Conservation (phyloP, 2,113 vertebrate genomes). For the Sebastes fasciatus region DNA sequence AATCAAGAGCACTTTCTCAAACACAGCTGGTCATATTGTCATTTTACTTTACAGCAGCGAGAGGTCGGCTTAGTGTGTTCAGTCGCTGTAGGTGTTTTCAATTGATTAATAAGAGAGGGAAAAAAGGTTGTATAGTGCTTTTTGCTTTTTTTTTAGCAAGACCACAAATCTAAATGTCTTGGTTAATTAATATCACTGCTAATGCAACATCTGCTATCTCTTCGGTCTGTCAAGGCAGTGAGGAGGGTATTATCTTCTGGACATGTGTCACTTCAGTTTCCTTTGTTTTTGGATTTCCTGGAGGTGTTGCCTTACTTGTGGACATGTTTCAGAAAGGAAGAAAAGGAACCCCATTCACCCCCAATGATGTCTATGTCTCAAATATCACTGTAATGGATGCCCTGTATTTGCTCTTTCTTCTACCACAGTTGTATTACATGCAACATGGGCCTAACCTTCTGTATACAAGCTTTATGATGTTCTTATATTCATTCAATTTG, state of each 20-base stretch:
- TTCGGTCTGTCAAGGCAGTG: rapidly evolving
- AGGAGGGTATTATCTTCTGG: neutral
- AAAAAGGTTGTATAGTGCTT: neutral
- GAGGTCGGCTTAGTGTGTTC: neutral
- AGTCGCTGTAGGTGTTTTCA: neutral
- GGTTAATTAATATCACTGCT: neutral
- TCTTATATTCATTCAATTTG: neutral
- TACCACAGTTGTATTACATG: neutral
- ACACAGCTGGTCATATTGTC: neutral
- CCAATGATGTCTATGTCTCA: constrained; percentile 23
- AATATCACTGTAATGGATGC: constrained; percentile 39
- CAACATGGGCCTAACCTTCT: rapidly evolving
- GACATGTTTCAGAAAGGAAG: constrained; percentile 23
- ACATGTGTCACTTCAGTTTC: neutral
- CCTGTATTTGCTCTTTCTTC: neutral
- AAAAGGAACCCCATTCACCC: constrained; percentile 8
- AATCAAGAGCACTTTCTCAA: constrained; percentile 1
- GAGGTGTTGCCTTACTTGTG: constrained; percentile 6
- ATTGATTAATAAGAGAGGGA: neutral
- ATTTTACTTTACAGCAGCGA: neutral
- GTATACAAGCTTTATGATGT: rapidly evolving
- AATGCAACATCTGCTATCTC: neutral
- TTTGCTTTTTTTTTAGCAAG: neutral
- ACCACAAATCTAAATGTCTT: neutral
- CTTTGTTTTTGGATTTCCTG: constrained; percentile 29